Base-by-base conservation (phyloP, 1,140 invertebrate genomes). In the Myzus persicae region DNA sequence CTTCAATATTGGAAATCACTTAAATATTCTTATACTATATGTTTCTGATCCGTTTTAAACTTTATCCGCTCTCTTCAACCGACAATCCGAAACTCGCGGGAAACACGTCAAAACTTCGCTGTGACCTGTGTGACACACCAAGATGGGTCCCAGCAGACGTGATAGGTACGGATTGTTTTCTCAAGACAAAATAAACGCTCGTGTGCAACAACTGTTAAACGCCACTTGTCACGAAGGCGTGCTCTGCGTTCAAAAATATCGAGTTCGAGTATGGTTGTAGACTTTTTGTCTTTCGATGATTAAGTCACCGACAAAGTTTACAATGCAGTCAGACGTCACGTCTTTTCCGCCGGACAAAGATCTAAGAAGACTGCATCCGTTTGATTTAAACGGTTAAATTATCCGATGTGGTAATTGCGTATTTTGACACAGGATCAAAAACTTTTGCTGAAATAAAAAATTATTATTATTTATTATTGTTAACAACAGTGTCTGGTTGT, bases 391-490 rank as follows among this genome's bases (percentile, higher is more conserved):
- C 31, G 31, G 31, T 67, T 67, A n/a, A 67, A 67, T 67, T 67
- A n/a, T n/a, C 4, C 31, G n/a, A n/a, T 1, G 5, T 1, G 3
- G 11, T 18, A n/a, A 11, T 5, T 5, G n/a, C n/a, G n/a, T n/a
- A 31, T 31, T n/a, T 67, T 67, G 31, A 6, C 14, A 1, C 3
- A 11, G 9, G 11, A 59, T 31, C n/a, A 59, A 59, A 59, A 59
- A 59, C 54, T 6, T 11, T 31, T 9, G 54, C 26, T 54, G 4
- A 7, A 59, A 0, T 59, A 18, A 67, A 67, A 59, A 59, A 67
- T 67, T n/a, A 67, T 67, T n/a, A n/a, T 1, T 4, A n/a, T 18
- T 67, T 5, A 18, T 67, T 44, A 44, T 44, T 44, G 42, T 31
- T n/a, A 67, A n/a, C 11, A 59, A 14, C 26, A 3, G 3, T 31